Evolutionary conservation across 1,140 invertebrate genomes (phyloP).

Genomic region (Cydia amplana): DNA sequence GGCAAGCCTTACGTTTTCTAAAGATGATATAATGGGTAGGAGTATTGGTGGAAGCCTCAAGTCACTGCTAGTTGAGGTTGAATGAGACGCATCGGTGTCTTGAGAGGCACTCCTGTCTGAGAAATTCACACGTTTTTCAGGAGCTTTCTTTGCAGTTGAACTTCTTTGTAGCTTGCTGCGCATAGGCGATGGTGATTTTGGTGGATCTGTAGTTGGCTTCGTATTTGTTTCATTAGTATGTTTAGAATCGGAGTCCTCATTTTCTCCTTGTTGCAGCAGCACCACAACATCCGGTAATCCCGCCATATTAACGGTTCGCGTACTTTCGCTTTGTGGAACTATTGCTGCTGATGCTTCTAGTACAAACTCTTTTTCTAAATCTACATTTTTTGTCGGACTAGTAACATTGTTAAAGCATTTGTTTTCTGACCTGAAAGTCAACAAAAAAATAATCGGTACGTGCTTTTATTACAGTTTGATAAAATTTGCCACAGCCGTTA

Average conservation of each 20-base stretch:
- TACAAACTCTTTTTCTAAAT: slow-evolving; percentile 62
- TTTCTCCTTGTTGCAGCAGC: slow-evolving; percentile 52
- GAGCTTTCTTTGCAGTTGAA: slow-evolving; percentile 62
- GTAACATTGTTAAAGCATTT: slow-evolving; percentile 70
- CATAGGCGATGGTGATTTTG: slow-evolving; percentile 43
- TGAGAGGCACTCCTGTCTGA: slow-evolving; percentile 79
- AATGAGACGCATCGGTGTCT: slow-evolving; percentile 80
- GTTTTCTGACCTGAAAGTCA: slow-evolving; percentile 79
- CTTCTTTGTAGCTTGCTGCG: slow-evolving; percentile 66
- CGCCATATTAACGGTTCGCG: slow-evolving; percentile 51
- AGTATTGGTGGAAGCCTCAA: slow-evolving; percentile 85
- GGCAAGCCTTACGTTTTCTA: slow-evolving; percentile 71
- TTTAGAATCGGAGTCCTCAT: slow-evolving; percentile 55
- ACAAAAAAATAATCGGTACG: slow-evolving; percentile 10
- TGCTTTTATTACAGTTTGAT: neutral
- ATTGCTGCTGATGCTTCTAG: slow-evolving; percentile 45
- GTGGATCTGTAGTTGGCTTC: slow-evolving; percentile 44
- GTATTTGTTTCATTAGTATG: slow-evolving; percentile 51
- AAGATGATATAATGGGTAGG: slow-evolving; percentile 81
- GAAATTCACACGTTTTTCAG: slow-evolving; percentile 75
- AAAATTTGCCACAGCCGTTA: neutral
- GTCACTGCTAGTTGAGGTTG: slow-evolving; percentile 78
- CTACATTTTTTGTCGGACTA: slow-evolving; percentile 53
- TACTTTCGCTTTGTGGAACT: slow-evolving; percentile 48
- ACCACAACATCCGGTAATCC: slow-evolving; percentile 56